Percentiles rank a stretch among this genome's conserved stretches.
Conservation (phyloP, 2,888 invertebrate genomes). For the Chorisops tibialis region DNA sequence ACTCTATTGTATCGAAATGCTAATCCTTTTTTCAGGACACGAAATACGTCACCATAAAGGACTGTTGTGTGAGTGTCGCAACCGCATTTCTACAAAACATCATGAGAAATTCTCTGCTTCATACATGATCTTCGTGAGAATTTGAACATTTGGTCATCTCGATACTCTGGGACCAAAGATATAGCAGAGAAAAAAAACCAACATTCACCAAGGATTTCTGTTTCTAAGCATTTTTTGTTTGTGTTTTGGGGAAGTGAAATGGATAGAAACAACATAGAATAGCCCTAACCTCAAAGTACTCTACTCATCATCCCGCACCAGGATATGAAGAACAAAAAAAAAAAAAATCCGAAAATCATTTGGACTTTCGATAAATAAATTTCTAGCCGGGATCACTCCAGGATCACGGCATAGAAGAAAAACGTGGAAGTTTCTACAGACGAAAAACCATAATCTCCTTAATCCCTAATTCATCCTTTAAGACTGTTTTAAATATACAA, state of each 20-base stretch:
- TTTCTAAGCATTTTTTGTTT: neutral
- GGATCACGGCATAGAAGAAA: too few species aligned
- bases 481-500: conserved; percentile 22
- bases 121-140: conserved; percentile 22
- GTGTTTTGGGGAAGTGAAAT: neutral
- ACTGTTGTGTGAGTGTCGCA: too few species aligned
- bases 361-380: conserved; percentile 15
- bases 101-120: neutral
- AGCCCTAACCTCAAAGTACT: too few species aligned
- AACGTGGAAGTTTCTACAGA: neutral
- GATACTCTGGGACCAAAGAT: neutral
- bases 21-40: neutral
- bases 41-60: neutral
- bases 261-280: neutral
- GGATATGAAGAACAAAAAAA: neutral
- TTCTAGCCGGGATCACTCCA: neutral
- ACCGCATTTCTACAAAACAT: neutral
- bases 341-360: neutral
- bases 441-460: conserved; percentile 31
- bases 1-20: too few species aligned
- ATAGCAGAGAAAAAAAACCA: neutral
- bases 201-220: conserved; percentile 2
- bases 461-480: conserved; percentile 31
- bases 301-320: neutral
- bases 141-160: neutral